Base-by-base conservation (phyloP, 1,140 invertebrate species). In the Cryptotermes secundus region DNA sequence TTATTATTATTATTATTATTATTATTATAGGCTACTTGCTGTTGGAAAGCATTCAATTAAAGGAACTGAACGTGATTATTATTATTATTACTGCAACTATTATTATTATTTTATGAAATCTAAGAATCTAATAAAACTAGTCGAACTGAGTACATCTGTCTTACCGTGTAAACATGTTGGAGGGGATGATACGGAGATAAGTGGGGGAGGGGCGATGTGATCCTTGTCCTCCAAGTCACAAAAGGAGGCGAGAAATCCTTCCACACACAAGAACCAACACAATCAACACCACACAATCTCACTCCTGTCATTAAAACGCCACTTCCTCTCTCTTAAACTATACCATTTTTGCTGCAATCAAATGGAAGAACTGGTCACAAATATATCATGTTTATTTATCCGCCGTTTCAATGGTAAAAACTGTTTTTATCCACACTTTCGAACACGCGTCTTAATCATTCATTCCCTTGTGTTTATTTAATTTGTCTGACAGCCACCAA, bases 181-280 rank as follows among this genome's bases (percentile, higher is more conserved):
- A n/a, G 59, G n/a, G 59, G 59, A 49, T 19, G 16, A 19, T 12
- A 49, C 14, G 45, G 14, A 49, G 45, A 3, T 49, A 22, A 19
- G 16, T 49, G 45, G 12, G 45, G 45, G 45, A 19, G 45, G 45
- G 16, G 45, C 45, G 14, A 19, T 19, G 22, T 19, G 19, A 49
- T 22, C 14, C 45, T 49, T 72, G 59, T 72, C n/a, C 59, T n/a
- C 59, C 59, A 72, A 72, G 59, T 72, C 59, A 72, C 59, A 72
- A 26, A 14, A 72, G 38, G 12, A 38, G 59, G n/a, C 31, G 6
- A 72, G 14, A 72, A 31, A 72, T n/a, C n/a, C 59, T 72, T 31
- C n/a, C 59, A 72, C 59, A 72, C 59, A 31, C 59, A 72, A 72
- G 3, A 72, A 72, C 26, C 31, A 72, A 22, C 59, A 72, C 59